Evolutionary conservation across 2,113 vertebrate genomes (phyloP).

Genomic region (Ctenodactylus gundi): DNA sequence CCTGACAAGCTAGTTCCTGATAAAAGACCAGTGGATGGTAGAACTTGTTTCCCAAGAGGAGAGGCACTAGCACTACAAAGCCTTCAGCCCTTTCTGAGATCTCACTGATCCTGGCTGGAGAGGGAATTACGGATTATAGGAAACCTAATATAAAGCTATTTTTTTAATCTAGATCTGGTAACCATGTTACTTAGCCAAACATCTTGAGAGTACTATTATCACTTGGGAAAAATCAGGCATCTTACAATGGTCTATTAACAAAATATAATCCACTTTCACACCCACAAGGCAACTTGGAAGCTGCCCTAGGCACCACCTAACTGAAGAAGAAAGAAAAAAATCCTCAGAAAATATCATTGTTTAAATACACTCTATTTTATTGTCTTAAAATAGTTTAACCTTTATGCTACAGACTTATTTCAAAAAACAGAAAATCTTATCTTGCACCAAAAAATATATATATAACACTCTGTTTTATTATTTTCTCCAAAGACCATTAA

Average conservation of each 20-base stretch:
- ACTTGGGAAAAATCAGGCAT: background rate
- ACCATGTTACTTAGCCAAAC: background rate
- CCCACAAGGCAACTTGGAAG: constrained; percentile 3
- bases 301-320: background rate
- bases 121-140: background rate
- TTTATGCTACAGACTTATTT: constrained; percentile 98
- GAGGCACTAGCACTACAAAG: background rate
- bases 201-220: background rate
- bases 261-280: constrained; percentile 48
- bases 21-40: background rate
- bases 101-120: background rate
- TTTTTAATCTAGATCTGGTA: constrained; percentile 34
- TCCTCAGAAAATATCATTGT: constrained; percentile 80
- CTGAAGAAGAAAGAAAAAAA: constrained; percentile 63
- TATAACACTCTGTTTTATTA: constrained; percentile 89
- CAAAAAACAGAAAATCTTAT: constrained; percentile 92
- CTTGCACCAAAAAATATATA: constrained; percentile 90
- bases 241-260: constrained; percentile 9
- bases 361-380: constrained; percentile 98
- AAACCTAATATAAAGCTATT: constrained; percentile 15
- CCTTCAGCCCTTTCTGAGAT: background rate
- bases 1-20: background rate
- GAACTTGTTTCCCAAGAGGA: constrained; percentile 3
- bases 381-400: constrained; percentile 96
- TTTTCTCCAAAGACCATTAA: constrained; percentile 91